Percentiles rank a stretch among this genome's conserved stretches.
phyloP scores from a whole-genome alignment of 2,113 vertebrate species.

The Osmerus mordax region DNA sequence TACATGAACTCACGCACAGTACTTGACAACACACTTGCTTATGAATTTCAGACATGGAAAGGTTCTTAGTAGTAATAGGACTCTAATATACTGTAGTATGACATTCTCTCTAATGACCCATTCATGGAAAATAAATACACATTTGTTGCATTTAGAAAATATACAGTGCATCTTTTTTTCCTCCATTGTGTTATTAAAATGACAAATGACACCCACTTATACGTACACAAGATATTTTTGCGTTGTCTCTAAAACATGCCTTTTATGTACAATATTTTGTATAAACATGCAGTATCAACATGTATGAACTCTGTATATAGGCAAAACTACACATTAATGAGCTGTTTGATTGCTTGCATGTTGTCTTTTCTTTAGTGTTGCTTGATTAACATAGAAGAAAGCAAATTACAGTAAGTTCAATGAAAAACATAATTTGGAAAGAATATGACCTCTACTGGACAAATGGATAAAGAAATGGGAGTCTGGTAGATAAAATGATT shows the following conservation, averaged over 20 bases:
- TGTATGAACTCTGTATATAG: conserved; percentile 76
- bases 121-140: conserved; percentile 76
- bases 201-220: conserved; percentile 75
- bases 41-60: conserved; percentile 70
- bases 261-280: conserved; percentile 79
- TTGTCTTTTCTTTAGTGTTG: conserved; percentile 70
- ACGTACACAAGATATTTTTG: conserved; percentile 78
- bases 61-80: conserved; percentile 67
- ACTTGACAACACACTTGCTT: conserved; percentile 76
- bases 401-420: conserved; percentile 17
- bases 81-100: conserved; percentile 58
- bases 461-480: conserved; percentile 37
- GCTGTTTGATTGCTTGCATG: conserved; percentile 70
- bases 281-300: conserved; percentile 84
- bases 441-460: conserved; percentile 26
- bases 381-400: conserved; percentile 47
- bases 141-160: conserved; percentile 77
- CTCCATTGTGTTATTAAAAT: conserved; percentile 71
- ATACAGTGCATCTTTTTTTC: conserved; percentile 72
- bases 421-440: conserved; percentile 41
- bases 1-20: conserved; percentile 72
- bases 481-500: conserved; percentile 54
- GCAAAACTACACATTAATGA: conserved; percentile 75
- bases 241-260: conserved; percentile 83
- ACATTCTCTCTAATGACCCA: conserved; percentile 73